Evolutionary conservation across 2,113 vertebrate species (phyloP).

Genomic region (Cyanoderma ruficeps): DNA sequence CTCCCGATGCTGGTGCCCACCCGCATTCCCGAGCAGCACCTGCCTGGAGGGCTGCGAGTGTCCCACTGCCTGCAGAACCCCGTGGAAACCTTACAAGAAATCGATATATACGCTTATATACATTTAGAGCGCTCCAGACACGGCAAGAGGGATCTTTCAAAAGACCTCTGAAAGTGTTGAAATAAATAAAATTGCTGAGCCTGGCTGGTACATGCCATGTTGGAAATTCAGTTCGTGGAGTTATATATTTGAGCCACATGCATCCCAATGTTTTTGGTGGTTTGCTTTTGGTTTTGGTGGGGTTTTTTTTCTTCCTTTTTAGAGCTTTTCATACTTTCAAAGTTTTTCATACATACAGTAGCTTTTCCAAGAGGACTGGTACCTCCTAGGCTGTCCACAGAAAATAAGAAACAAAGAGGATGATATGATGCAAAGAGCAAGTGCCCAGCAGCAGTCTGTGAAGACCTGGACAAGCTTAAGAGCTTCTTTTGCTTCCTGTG

Average conservation of each 20-base stretch:
- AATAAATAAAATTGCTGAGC: neutral
- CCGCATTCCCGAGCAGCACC: neutral
- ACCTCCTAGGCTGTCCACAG: neutral
- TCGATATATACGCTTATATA: accelerated
- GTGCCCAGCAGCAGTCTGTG: neutral
- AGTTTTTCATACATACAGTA: neutral
- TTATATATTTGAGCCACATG: accelerated
- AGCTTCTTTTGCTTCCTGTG: neutral
- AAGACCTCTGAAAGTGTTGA: neutral
- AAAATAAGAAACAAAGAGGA: neutral
- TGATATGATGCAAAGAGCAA: neutral
- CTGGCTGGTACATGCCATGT: accelerated
- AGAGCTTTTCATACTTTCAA: neutral
- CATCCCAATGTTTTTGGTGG: too few species aligned
- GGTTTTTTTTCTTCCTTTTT: neutral
- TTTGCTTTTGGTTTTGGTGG: neutral
- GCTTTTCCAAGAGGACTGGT: neutral
- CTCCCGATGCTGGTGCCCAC: neutral
- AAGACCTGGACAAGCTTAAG: neutral
- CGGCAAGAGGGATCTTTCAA: neutral
- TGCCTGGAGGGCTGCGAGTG: neutral
- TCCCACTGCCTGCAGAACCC: neutral
- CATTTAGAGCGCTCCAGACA: accelerated
- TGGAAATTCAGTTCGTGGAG: accelerated
- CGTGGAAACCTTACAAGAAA: accelerated